A percentile compares a stretch with the other conserved stretches of the same genome.
Evolutionary conservation across 1,140 invertebrate genomes (phyloP).

Genomic region (Branchinecta lindahli): DNA sequence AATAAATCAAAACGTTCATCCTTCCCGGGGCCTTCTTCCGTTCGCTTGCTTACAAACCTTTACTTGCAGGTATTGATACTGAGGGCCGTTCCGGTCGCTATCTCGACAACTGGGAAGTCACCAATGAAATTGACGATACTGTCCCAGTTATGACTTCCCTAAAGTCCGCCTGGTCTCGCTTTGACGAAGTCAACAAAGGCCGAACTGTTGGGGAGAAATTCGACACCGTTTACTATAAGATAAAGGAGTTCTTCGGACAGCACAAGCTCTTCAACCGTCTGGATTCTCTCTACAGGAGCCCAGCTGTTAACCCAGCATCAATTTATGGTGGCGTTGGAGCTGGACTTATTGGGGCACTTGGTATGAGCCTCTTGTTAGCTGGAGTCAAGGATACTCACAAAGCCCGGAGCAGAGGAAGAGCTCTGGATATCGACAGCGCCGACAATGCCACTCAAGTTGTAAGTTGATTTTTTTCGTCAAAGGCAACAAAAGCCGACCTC

Average conservation of each 20-base stretch:
- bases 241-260: background rate
- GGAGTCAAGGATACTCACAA: background rate
- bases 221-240: background rate
- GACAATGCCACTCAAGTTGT: background rate
- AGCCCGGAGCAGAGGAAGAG: background rate
- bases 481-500: no score
- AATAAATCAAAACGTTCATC: no score
- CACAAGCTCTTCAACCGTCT: background rate
- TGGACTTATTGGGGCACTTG: background rate
- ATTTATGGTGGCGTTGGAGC: background rate
- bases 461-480: background rate
- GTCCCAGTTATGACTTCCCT: background rate
- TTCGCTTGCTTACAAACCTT: background rate
- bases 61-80: background rate
- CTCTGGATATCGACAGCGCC: background rate
- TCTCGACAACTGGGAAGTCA: background rate
- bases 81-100: background rate
- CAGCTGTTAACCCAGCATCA: background rate
- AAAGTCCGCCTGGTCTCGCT: background rate
- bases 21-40: no score
- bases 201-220: background rate
- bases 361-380: background rate
- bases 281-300: background rate
- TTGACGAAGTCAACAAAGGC: background rate
- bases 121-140: background rate